phyloP scores from a whole-genome alignment of 2,888 invertebrate genomes.

The Synergus japonicus region DNA sequence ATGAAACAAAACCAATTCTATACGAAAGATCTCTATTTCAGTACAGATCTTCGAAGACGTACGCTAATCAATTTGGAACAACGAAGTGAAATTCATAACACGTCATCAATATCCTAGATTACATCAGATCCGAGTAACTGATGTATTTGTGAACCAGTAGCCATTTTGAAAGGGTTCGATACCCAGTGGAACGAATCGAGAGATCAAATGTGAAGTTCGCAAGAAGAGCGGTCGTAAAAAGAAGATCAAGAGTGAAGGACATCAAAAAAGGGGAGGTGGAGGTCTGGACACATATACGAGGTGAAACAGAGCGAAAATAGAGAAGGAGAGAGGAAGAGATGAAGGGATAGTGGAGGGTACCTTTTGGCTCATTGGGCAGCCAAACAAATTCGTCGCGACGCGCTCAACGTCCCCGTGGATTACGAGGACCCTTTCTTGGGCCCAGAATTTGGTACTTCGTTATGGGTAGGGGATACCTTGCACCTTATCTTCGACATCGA shows the following conservation, averaged over 20 bases:
- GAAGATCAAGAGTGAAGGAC: constrained; percentile 39
- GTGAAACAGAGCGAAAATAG: constrained; percentile 40
- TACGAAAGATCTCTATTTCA: constrained; percentile 18
- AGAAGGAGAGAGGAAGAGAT: constrained; percentile 52
- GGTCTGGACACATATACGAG: not conserved
- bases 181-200: constrained; percentile 19
- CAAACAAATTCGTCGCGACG: constrained; percentile 76
- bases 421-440: constrained; percentile 56
- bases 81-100: constrained; percentile 30
- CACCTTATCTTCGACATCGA: constrained; percentile 74
- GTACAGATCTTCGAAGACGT: constrained; percentile 3
- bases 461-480: constrained; percentile 62
- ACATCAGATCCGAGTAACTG: constrained; percentile 9
- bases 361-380: constrained; percentile 75
- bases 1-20: constrained; percentile 2
- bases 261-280: constrained; percentile 39
- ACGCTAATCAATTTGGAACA: constrained; percentile 35
- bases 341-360: constrained; percentile 62
- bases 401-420: constrained; percentile 62
- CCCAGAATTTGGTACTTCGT: constrained; percentile 63
- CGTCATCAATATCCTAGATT: constrained; percentile 30
- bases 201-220: constrained; percentile 29
- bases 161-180: constrained; percentile 32
- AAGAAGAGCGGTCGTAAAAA: constrained; percentile 39
- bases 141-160: constrained; percentile 30